Conservation (phyloP, 1,140 invertebrate species). For the Trichoplusia ni region DNA sequence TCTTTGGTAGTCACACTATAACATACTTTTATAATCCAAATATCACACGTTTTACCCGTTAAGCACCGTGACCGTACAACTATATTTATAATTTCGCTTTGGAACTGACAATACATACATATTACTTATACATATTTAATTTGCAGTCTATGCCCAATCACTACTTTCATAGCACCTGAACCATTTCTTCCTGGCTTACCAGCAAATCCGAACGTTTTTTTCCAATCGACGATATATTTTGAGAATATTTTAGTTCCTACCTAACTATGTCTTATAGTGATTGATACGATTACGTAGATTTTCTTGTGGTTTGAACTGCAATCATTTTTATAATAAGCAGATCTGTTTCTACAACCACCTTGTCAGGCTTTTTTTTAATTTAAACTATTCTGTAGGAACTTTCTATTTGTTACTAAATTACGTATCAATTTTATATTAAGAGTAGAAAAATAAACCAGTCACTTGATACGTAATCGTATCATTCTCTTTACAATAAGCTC, state of each 20-base stretch:
- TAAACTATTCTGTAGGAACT: conserved; percentile 1
- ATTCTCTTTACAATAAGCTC: conserved; percentile 13
- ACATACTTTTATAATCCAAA: conserved; percentile 44
- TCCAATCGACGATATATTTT: background rate
- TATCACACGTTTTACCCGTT: conserved; percentile 49
- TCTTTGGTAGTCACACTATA: conserved; percentile 45
- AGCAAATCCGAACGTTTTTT: background rate
- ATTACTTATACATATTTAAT: conserved; percentile 15
- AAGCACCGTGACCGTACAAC: conserved; percentile 38
- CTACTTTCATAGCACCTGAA: conserved; percentile 39
- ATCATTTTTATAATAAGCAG: no score
- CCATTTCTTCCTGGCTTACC: conserved; percentile 1
- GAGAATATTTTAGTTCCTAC: conserved; percentile 17
- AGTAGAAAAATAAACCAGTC: background rate
- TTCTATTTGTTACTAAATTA: background rate
- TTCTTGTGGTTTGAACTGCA: no score
- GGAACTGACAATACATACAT: conserved; percentile 26
- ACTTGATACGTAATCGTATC: conserved; percentile 2
- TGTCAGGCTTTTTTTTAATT: background rate
- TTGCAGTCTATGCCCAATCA: conserved; percentile 29
- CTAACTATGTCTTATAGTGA: conserved; percentile 24
- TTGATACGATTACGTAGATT: conserved; percentile 8
- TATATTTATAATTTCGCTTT: conserved; percentile 39
- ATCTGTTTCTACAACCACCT: no score
- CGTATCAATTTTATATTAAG: background rate